Evolutionary conservation across 2,113 vertebrate species (phyloP).

Genomic region (Sinocyclocheilus anophthalmus): DNA sequence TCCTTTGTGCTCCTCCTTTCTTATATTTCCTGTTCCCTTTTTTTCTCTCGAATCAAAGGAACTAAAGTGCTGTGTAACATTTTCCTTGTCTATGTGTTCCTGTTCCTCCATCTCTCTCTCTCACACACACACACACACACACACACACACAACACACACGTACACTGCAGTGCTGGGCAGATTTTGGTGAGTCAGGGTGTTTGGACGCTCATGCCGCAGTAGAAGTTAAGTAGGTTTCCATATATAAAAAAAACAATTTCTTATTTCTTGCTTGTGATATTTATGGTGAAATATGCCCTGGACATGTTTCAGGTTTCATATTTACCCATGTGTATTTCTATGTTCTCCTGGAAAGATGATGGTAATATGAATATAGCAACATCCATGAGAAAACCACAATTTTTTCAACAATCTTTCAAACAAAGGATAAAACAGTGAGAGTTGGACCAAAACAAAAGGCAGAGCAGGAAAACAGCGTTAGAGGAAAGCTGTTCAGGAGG

Average conservation of each 20-base stretch:
- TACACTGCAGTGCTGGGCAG: no score
- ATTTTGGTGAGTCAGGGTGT: no score
- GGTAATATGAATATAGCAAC: not conserved
- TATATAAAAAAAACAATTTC: not conserved
- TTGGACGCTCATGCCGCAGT: no score
- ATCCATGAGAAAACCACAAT: not conserved
- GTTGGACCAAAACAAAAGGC: not conserved
- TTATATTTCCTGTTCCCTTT: no score
- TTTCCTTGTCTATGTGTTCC: not conserved
- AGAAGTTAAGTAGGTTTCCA: no score
- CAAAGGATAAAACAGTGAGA: slow-evolving; percentile 13
- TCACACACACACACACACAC: not conserved
- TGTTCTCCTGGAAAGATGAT: not conserved
- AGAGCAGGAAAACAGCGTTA: not conserved
- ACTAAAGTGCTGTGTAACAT: no score
- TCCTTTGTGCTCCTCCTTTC: no score
- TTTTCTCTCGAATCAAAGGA: no score
- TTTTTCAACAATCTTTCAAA: not conserved
- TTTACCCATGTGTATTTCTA: not conserved
- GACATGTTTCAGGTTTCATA: not conserved
- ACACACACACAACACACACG: not conserved
- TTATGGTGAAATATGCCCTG: not conserved
- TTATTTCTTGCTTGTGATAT: not conserved
- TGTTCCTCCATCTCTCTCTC: no score
- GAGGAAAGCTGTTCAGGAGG: not conserved